Base-by-base conservation (phyloP, 2,888 invertebrate species). In the Rhagophthalmus giganteus region DNA sequence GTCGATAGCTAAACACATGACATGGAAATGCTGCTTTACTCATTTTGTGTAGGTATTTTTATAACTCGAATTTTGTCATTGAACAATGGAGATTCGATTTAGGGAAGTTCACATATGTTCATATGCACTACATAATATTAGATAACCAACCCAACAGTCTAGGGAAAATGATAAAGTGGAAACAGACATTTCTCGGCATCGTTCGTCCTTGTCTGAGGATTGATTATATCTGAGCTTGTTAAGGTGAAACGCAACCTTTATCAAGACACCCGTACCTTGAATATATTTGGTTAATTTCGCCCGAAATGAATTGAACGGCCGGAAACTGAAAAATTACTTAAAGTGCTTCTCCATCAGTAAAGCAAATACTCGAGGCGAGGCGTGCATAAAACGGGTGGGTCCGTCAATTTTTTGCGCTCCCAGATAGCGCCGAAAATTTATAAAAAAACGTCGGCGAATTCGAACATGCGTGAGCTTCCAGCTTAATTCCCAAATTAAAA, bases 151-250 rank as follows among this genome's bases (percentile, higher is more conserved):
- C 7, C 7, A 5, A 20, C 20, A 5, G 7, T 20, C 20, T 20
- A 20, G 20, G 7, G 9, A 25, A 26, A 37, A 37, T 37, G 13
- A 25, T 26, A 37, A 37, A 26, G 13, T 13, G 26, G 33, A 26
- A 37, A 37, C 25, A 12, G 5, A 13, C 26, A 10, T 35, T 34
- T 6, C 14, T 28, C 16, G 26, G 26, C 9, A 35, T 44, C 20
- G 7, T 24, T 37, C 30, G 27, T 32, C 30, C 26, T 7, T 31
- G n/a, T 14, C 25, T 37, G n/a, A 40, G 42, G 31, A 49, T 49
- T 48, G 49, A 42, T 44, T 50, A 37, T 38, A 50, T 50, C 37
- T 44, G 20, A 39, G 44, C 38, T 50, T 39, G 44, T 44, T 50
- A 50, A 44, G 33, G 37, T 27, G 38, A 50, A 50, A 38, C 49